phyloP scores from a whole-genome alignment of 2,888 invertebrate species.

The Darwinula stevensoni region DNA sequence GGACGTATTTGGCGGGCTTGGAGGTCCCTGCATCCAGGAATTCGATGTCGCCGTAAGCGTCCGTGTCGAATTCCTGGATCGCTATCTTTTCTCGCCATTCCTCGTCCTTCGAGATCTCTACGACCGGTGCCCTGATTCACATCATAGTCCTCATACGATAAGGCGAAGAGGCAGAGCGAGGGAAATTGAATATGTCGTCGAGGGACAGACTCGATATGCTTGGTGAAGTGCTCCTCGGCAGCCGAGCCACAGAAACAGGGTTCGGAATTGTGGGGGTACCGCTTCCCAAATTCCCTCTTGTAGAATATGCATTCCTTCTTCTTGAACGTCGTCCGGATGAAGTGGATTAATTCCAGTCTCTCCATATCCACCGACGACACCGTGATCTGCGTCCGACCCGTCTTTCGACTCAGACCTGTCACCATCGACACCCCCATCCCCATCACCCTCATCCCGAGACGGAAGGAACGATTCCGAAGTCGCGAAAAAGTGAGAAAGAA shows the following conservation, averaged over 20 bases:
- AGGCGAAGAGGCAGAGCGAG: neutral
- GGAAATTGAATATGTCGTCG: neutral
- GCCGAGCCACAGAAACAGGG: conserved; percentile 6
- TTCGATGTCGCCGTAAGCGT: conserved; percentile 12
- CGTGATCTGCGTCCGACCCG: conserved; percentile 3
- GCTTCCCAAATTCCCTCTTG: neutral
- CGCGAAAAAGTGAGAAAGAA: no score
- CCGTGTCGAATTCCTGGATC: conserved; percentile 10
- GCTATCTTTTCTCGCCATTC: conserved; percentile 11
- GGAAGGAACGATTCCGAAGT: no score
- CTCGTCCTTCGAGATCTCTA: conserved; percentile 9
- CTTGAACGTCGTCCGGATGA: conserved; percentile 7
- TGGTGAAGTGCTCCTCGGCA: conserved; percentile 5
- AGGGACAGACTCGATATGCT: no score
- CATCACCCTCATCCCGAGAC: no score
- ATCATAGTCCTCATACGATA: neutral
- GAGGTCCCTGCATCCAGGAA: conserved; percentile 11
- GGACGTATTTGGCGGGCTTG: conserved; percentile 14
- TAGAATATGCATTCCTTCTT: conserved; percentile 8
- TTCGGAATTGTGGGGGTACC: neutral
- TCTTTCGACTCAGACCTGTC: conserved; percentile 6
- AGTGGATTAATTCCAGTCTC: conserved; percentile 3
- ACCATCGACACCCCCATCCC: no score
- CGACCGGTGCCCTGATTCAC: conserved; percentile 10
- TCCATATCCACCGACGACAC: conserved; percentile 3